phyloP scores from a whole-genome alignment of 2,113 vertebrate species.

The Pituophis catenifer region DNA sequence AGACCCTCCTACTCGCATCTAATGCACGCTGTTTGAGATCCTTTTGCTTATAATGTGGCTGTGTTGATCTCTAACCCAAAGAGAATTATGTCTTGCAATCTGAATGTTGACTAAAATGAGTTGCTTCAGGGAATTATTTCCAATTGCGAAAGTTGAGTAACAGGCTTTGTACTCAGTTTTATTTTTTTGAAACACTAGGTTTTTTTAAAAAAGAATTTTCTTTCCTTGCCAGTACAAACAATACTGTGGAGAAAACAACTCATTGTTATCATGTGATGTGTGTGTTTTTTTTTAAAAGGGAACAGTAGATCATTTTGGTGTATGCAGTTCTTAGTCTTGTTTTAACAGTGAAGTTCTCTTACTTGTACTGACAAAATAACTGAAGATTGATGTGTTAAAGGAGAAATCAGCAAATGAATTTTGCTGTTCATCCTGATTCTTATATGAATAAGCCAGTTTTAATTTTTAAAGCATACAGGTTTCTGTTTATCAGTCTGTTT shows the following conservation, averaged over 20 bases:
- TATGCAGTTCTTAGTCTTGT: neutral
- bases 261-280: neutral
- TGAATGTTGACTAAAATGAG: neutral
- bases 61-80: neutral
- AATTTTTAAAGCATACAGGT: neutral
- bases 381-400: conserved; percentile 6
- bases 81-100: conserved; percentile 7
- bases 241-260: conserved; percentile 31
- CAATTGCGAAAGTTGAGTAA: conserved; percentile 15
- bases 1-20: conserved; percentile 6
- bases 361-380: neutral
- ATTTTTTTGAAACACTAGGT: conserved; percentile 7
- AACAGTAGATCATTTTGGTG: neutral
- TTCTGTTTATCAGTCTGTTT: neutral
- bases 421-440: neutral
- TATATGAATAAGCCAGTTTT: neutral
- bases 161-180: conserved; percentile 17
- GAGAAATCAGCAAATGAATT: neutral
- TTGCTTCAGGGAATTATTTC: conserved; percentile 20
- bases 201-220: neutral
- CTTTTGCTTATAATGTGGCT: neutral
- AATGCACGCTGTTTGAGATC: neutral
- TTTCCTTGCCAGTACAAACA: conserved; percentile 16
- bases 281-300: neutral
- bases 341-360: conserved; percentile 19